Evolutionary conservation across 1,140 invertebrate genomes (phyloP).

Genomic region (Pogonomyrmex barbatus): DNA sequence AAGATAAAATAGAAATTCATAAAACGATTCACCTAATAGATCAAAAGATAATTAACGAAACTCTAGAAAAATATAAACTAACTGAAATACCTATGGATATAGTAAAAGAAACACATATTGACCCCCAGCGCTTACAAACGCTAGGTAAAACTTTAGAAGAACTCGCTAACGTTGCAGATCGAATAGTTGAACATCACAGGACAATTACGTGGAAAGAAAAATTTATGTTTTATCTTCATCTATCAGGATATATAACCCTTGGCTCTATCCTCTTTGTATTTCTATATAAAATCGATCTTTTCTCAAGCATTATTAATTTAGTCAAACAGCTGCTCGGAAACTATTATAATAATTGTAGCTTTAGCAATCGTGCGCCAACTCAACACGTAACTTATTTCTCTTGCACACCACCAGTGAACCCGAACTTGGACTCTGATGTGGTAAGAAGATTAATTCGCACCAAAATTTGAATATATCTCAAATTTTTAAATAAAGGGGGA

Average conservation of each 20-base stretch:
- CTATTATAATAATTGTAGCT: neutral
- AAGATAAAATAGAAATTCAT: neutral
- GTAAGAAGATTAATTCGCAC: neutral
- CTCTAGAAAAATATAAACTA: neutral
- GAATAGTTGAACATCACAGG: neutral
- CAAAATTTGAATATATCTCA: neutral
- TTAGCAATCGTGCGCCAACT: neutral
- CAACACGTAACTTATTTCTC: neutral
- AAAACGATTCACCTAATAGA: neutral
- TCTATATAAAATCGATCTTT: neutral
- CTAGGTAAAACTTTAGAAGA: neutral
- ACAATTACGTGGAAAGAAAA: neutral
- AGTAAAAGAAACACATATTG: neutral
- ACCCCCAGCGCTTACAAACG: neutral
- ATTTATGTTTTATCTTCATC: neutral
- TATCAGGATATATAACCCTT: neutral
- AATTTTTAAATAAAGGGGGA: neutral
- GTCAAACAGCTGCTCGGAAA: neutral
- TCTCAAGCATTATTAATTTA: neutral
- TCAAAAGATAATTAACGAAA: neutral
- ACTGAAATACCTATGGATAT: neutral
- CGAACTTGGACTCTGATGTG: neutral
- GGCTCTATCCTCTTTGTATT: neutral
- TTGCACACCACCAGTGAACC: neutral
- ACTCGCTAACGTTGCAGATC: neutral